Conservation (phyloP, 2,888 invertebrate genomes). For the Platerodrilus igneus region DNA sequence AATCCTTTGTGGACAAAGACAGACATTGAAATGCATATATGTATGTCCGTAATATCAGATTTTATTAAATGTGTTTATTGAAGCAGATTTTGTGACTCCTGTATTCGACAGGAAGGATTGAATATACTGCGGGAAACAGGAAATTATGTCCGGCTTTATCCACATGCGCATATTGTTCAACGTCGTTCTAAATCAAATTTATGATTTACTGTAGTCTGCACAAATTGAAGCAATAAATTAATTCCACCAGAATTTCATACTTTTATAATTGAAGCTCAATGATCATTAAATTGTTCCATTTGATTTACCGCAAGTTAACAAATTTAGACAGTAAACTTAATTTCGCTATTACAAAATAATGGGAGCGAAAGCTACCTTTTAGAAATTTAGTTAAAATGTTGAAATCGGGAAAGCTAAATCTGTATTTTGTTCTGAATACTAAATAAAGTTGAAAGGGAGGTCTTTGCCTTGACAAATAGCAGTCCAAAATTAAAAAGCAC, state of each 20-base stretch:
- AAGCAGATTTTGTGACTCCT: slow-evolving; percentile 29
- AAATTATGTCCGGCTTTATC: slow-evolving; percentile 37
- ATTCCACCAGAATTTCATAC: slow-evolving; percentile 34
- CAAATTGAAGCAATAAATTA: slow-evolving; percentile 41
- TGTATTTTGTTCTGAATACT: no score
- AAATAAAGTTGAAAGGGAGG: no score
- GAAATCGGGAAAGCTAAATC: no score
- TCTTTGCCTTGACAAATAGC: no score
- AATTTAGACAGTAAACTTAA: no score
- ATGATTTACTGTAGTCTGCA: slow-evolving; percentile 37
- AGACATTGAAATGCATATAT: no score
- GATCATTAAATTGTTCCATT: slow-evolving; percentile 40
- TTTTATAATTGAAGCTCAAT: slow-evolving; percentile 33
- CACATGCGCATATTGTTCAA: slow-evolving; percentile 33
- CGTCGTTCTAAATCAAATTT: slow-evolving; percentile 33
- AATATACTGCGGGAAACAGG: slow-evolving; percentile 34
- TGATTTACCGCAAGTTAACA: slow-evolving; percentile 33
- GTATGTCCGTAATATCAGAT: no score
- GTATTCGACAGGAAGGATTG: slow-evolving; percentile 28
- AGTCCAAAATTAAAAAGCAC: no score
- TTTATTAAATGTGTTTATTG: slow-evolving; percentile 31
- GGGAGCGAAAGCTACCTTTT: no score
- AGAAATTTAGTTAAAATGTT: no score
- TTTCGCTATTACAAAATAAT: no score
- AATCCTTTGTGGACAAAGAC: no score